These are phyloP conservation scores for Thomomys bottae DNA, from an alignment of 2,113 vertebrate species.

Conservation along the genomic window DNA sequence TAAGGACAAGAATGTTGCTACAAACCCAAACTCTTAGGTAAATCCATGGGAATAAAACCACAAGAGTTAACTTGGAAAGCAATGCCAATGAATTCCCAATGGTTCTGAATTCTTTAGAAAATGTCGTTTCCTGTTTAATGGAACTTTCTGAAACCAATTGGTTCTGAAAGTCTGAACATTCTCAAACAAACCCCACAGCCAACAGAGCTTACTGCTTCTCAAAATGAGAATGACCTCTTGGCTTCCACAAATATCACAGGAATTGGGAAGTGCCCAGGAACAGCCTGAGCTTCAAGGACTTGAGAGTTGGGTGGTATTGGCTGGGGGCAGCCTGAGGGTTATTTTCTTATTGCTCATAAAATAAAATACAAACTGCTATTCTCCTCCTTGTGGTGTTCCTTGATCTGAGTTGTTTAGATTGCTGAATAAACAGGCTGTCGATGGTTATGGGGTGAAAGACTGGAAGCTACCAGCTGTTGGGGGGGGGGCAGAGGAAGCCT, in stretches of 20 bases:
- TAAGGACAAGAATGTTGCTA: background rate
- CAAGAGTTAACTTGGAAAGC: background rate
- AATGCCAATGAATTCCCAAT: background rate
- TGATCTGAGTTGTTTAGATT: background rate
- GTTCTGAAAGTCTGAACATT: background rate
- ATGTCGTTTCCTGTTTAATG: slow-evolving; percentile 13
- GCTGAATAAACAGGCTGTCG: background rate
- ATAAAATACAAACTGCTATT: background rate
- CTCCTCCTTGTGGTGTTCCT: background rate
- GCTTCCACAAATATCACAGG: background rate
- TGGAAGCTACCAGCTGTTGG: background rate
- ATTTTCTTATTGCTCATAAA: background rate
- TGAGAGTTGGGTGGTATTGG: background rate
- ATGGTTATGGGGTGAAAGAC: background rate
- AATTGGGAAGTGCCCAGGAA: background rate
- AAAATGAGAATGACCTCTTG: background rate
- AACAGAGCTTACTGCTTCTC: background rate
- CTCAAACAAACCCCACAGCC: background rate
- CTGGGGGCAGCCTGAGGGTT: background rate
- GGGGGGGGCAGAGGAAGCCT: background rate
- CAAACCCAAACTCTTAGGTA: background rate
- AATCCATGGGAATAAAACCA: background rate
- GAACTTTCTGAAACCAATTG: background rate
- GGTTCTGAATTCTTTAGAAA: slow-evolving; percentile 29
- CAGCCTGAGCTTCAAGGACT: too few relatives aligned